These are phyloP conservation scores for Crypturellus tataupa DNA, from an alignment of 2,797 vertebrate genomes.

Conservation along the genomic window DNA sequence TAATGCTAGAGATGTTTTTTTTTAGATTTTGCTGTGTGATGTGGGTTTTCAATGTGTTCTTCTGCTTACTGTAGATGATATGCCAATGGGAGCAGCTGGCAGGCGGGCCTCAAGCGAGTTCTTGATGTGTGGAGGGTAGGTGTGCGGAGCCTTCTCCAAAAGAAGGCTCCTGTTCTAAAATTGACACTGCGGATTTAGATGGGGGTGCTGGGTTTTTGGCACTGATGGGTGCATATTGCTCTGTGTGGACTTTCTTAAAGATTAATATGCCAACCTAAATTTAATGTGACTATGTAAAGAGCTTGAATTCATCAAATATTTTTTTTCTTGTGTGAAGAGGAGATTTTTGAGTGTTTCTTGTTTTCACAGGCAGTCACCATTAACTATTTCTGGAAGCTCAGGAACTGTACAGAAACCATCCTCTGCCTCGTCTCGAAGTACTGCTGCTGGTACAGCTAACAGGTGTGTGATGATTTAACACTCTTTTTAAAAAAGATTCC, in stretches of 20 bases:
- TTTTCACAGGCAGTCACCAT: slow-evolving; percentile 73
- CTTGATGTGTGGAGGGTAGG: slow-evolving; percentile 94
- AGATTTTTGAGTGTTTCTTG: background rate
- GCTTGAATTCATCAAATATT: background rate
- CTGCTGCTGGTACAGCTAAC: slow-evolving; percentile 65
- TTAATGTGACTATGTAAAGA: background rate
- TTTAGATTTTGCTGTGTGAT: background rate
- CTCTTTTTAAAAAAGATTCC: background rate
- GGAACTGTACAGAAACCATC: slow-evolving; percentile 76
- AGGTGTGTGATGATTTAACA: slow-evolving; percentile 49
- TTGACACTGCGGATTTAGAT: background rate
- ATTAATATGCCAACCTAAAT: background rate
- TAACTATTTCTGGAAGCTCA: slow-evolving; percentile 77
- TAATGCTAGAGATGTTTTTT: background rate
- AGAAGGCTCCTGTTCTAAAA: slow-evolving; percentile 30
- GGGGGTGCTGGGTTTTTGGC: background rate
- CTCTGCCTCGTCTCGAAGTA: slow-evolving; percentile 67
- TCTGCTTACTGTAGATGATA: slow-evolving; percentile 85
- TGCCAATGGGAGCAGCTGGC: slow-evolving; percentile 85
- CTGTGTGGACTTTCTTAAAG: background rate
- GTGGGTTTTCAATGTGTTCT: slow-evolving; percentile 3
- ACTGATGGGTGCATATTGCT: background rate
- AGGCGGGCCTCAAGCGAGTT: slow-evolving; percentile 92
- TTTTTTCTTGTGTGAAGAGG: background rate
- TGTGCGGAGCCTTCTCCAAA: slow-evolving; percentile 54